These are phyloP conservation scores for Punctoribates punctum DNA, from an alignment of 2,888 invertebrate species.

Conservation along the genomic window DNA sequence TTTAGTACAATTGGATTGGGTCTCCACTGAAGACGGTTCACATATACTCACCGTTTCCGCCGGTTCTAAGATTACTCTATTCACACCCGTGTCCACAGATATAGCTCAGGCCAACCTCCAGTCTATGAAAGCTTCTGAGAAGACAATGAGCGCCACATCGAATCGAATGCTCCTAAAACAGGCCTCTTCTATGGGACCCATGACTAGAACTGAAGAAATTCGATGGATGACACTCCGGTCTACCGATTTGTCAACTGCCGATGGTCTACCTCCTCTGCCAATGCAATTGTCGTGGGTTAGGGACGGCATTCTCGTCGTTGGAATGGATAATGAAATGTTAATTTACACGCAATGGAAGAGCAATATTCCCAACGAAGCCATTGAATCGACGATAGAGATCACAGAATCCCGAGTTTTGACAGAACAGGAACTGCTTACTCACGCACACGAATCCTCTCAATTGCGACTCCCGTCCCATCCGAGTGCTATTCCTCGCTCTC, in stretches of 20 bases:
- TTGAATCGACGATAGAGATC: constrained; percentile 29
- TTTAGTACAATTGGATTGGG: constrained; percentile 95
- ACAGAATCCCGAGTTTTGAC: constrained; percentile 51
- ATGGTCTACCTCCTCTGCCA: constrained; percentile 90
- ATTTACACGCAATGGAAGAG: constrained; percentile 91
- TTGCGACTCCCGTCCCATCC: constrained; percentile 45
- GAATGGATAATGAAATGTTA: constrained; percentile 99
- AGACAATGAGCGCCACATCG: constrained; percentile 55
- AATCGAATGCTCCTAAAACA: constrained; percentile 81
- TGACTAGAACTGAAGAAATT: constrained; percentile 79
- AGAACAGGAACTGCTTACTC: constrained; percentile 50
- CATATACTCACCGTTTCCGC: constrained; percentile 96
- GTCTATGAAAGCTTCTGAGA: constrained; percentile 55
- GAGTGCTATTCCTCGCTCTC: constrained; percentile 35
- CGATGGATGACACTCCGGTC: constrained; percentile 93
- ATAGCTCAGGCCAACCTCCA: constrained; percentile 90
- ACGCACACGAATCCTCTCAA: constrained; percentile 49
- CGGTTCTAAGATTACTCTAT: constrained; percentile 84
- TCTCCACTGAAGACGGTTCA: constrained; percentile 97
- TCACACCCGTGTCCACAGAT: constrained; percentile 89
- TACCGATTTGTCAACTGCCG: constrained; percentile 85
- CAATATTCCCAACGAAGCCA: not conserved
- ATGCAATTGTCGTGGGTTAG: constrained; percentile 99
- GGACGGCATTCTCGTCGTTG: constrained; percentile 94
- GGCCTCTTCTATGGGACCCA: constrained; percentile 82